Base-by-base conservation (phyloP, 2,113 vertebrate genomes). In the Clarias gariepinus region DNA sequence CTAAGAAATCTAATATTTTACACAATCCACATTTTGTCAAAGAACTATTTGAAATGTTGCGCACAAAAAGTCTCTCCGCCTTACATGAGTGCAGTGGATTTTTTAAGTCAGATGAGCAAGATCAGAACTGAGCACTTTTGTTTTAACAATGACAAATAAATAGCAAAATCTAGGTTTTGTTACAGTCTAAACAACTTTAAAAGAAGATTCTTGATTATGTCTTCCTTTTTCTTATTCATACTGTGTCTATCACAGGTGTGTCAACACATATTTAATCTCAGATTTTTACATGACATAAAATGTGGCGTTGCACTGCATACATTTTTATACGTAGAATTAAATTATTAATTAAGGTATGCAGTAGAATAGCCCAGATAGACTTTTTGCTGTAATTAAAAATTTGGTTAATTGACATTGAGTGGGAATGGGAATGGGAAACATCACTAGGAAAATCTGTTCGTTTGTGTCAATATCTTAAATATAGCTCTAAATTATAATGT, bases 111-210 rank as follows among this genome's bases (percentile, higher is more conserved):
- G n/a, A 77, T 82, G 21, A 81, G 19, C 58, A 68, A 57, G 68
- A 61, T 55, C 71, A 69, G 28, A 69, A 12, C 16, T 55, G 0
- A 77, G 47, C 19, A 57, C 69, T 47, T 41, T 25, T 58, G 74
- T 57, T 84, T 81, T 57, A 68, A 76, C 18, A 16, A 36, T 52
- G 23, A 47, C 18, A 83, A 41, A 84, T 12, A 19, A 68, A 64
- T 41, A n/a, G 28, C 52, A 73, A 87, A 87, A 81, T 9, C 30
- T 66, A 57, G 16, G 30, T 64, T 11, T 82, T 55, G 76, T 53
- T 87, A 64, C n/a, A 83, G 11, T 13, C 41, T 82, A 76, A 76
- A 82, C 41, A 82, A 82, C 36, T 87, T 64, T 3, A 76, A 82
- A 61, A 82, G 58, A 64, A 61, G 28, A 74, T 18, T 21, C 5